Evolutionary conservation across 30 jellyfish, hydroid and myxozoan species (phyloP).

Genomic region (Chrysaora quinquecirrha): DNA sequence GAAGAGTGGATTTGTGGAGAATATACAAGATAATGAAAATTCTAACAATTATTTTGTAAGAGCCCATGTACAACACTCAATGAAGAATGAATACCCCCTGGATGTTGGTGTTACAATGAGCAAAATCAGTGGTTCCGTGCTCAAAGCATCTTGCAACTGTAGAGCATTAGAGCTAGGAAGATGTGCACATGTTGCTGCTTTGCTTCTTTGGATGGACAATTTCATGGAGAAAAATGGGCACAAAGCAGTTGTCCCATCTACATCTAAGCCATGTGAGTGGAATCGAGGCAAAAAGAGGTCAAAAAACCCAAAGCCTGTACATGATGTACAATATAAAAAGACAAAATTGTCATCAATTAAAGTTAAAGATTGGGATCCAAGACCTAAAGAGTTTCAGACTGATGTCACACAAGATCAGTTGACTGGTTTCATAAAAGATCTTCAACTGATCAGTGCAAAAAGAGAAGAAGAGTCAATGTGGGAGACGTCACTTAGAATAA

Average conservation of each 20-base stretch:
- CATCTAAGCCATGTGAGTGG: slow-evolving; percentile 76
- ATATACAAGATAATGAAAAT: slow-evolving; percentile 33
- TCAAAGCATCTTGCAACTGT: slow-evolving; percentile 26
- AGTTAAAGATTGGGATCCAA: slow-evolving; percentile 48
- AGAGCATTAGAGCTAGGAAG: slow-evolving; percentile 43
- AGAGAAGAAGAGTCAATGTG: slow-evolving; percentile 20
- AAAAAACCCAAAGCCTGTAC: slow-evolving; percentile 49
- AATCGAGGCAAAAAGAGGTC: slow-evolving; percentile 61
- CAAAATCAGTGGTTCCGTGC: slow-evolving; percentile 23
- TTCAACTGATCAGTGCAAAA: background rate
- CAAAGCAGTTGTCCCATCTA: slow-evolving; percentile 33
- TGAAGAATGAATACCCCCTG: slow-evolving; percentile 42
- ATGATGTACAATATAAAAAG: slow-evolving; percentile 50
- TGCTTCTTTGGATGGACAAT: slow-evolving; percentile 57
- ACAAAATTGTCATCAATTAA: slow-evolving; percentile 9
- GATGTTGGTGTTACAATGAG: slow-evolving; percentile 5
- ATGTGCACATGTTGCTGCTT: slow-evolving; percentile 70
- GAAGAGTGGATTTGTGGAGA: slow-evolving; percentile 50
- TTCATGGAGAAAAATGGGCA: background rate
- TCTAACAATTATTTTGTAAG: slow-evolving; percentile 16
- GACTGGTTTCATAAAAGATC: background rate
- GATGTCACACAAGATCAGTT: background rate
- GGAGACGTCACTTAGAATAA: slow-evolving; percentile 21
- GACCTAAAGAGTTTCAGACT: slow-evolving; percentile 29
- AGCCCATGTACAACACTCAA: slow-evolving; percentile 54